Percentiles rank a stretch among this genome's conserved stretches.
Evolutionary conservation across 2,113 vertebrate species (phyloP).

Genomic region (Larimichthys crocea): DNA sequence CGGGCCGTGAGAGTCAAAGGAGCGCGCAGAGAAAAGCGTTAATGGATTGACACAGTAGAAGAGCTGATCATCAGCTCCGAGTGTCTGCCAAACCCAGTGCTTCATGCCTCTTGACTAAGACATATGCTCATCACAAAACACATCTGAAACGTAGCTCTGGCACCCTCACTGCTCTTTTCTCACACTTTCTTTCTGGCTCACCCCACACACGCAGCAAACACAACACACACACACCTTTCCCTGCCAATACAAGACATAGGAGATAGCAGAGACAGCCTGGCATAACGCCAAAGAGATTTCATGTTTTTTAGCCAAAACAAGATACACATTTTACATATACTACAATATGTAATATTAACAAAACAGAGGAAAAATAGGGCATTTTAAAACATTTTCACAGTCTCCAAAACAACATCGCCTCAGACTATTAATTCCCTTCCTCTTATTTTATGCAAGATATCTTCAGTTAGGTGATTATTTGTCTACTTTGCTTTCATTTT

Average conservation of each 20-base stretch:
- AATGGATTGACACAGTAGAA: conserved; percentile 65
- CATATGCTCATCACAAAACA: conserved; percentile 70
- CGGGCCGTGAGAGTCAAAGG: conserved; percentile 45
- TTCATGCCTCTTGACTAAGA: conserved; percentile 62
- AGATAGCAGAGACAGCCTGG: conserved; percentile 27
- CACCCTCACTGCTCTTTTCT: conserved; percentile 47
- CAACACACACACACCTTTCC: neutral
- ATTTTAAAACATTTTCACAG: neutral
- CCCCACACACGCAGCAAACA: neutral
- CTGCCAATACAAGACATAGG: conserved; percentile 50
- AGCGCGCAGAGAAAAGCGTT: conserved; percentile 57
- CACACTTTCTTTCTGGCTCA: conserved; percentile 29
- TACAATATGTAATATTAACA: neutral
- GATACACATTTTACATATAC: neutral
- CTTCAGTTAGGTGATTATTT: too few relatives aligned
- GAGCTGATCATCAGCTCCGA: conserved; percentile 72
- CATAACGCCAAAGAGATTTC: neutral
- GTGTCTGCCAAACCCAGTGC: conserved; percentile 44
- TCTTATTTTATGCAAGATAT: too few relatives aligned
- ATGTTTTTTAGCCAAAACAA: too few relatives aligned
- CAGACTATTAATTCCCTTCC: too few relatives aligned
- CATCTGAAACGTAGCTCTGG: conserved; percentile 57
- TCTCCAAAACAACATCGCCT: neutral
- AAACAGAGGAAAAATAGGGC: neutral
- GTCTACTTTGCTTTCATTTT: too few relatives aligned